Conservation (phyloP, 2,797 vertebrate species). For the Eulemur rubriventer region DNA sequence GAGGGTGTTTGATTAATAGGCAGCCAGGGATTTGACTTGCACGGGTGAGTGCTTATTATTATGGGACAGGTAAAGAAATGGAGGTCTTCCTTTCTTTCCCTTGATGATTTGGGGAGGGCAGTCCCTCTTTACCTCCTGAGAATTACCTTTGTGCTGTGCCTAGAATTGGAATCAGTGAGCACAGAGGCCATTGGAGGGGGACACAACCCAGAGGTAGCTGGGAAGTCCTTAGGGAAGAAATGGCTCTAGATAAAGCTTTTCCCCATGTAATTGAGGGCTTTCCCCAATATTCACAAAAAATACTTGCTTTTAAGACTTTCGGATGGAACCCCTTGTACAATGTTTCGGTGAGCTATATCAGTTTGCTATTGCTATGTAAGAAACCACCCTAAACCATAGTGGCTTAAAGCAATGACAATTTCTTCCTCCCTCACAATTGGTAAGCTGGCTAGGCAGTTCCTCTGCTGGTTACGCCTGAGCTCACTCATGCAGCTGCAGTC, state of each 20-base stretch:
- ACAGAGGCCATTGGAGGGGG: background rate
- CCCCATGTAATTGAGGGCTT: background rate
- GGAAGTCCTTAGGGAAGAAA: background rate
- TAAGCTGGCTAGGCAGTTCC: background rate
- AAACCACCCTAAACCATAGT: background rate
- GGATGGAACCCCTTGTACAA: background rate
- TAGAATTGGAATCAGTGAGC: background rate
- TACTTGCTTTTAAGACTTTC: slow-evolving; percentile 13
- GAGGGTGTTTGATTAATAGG: background rate
- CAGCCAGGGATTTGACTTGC: background rate
- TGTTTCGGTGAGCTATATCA: background rate
- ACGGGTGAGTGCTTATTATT: background rate
- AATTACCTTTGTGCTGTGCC: background rate
- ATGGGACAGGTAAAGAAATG: background rate
- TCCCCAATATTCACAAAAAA: background rate
- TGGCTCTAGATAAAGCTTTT: background rate
- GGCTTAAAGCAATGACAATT: background rate
- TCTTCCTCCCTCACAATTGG: background rate
- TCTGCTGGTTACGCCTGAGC: background rate
- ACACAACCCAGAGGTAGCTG: background rate
- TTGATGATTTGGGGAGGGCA: background rate
- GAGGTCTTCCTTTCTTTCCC: background rate
- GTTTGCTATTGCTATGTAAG: slow-evolving; percentile 27
- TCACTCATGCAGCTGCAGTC: background rate
- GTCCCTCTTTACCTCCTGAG: background rate